A percentile compares a stretch with the other conserved stretches of the same genome.
These are phyloP conservation scores for Xanthostigma xanthostigma DNA, from an alignment of 2,888 invertebrate genomes.

Conservation along the genomic window DNA sequence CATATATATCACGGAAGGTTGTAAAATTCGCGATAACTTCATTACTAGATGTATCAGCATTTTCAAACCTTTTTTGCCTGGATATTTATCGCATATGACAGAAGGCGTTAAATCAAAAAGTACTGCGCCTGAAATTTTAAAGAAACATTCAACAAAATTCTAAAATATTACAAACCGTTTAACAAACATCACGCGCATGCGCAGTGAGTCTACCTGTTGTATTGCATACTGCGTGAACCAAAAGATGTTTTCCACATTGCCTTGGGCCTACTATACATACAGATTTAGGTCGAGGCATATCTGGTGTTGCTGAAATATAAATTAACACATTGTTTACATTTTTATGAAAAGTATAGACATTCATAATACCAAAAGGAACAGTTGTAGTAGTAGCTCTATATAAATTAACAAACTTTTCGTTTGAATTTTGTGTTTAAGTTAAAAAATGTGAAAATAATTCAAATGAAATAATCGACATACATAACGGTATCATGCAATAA, in stretches of 20 bases:
- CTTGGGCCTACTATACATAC: constrained; percentile 56
- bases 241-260: constrained; percentile 51
- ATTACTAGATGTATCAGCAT: constrained; percentile 45
- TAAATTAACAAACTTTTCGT: constrained; percentile 12
- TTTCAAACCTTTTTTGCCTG: constrained; percentile 40
- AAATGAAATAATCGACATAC: constrained; percentile 12
- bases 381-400: constrained; percentile 16
- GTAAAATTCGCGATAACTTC: constrained; percentile 42
- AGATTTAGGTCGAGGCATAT: constrained; percentile 33
- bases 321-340: no score
- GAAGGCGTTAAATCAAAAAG: constrained; percentile 45
- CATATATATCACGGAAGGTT: constrained; percentile 44
- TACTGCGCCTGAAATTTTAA: constrained; percentile 27
- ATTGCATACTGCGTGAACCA: constrained; percentile 58
- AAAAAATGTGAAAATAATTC: background rate
- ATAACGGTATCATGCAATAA: constrained; percentile 43
- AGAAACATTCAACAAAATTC: no score
- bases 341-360: no score
- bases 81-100: constrained; percentile 41
- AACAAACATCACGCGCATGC: no score
- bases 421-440: no score
- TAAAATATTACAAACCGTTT: no score
- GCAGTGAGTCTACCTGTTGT: constrained; percentile 31
- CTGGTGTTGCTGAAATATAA: constrained; percentile 8
- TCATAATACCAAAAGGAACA: background rate